A percentile compares a stretch with the other conserved stretches of the same genome.
Evolutionary conservation across 1,140 invertebrate genomes (phyloP).

Genomic region (Philopotamus ludificatus): DNA sequence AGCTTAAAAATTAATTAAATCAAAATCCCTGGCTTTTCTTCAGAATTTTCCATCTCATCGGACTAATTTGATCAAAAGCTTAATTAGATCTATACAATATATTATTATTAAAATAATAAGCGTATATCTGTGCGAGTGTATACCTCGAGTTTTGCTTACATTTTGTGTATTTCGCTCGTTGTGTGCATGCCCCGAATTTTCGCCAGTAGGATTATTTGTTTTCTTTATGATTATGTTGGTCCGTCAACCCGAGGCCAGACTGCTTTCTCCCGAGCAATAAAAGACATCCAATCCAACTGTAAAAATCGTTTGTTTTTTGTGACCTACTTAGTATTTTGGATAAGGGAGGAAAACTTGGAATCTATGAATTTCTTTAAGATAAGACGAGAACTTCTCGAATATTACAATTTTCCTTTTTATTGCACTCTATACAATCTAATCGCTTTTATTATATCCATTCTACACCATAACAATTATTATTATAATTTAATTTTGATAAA

Average conservation of each 20-base stretch:
- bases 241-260: neutral
- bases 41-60: slow-evolving; percentile 5
- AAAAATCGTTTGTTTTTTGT: slow-evolving; percentile 4
- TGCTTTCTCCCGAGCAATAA: neutral
- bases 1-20: slow-evolving; percentile 20
- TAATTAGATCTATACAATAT: neutral
- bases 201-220: slow-evolving; percentile 7
- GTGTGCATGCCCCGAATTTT: neutral
- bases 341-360: too few relatives aligned
- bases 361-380: too few relatives aligned
- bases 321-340: neutral
- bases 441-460: too few relatives aligned
- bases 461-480: too few relatives aligned
- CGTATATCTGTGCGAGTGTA: too few relatives aligned
- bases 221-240: slow-evolving; percentile 17
- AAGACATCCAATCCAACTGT: neutral
- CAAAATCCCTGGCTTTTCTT: slow-evolving; percentile 19
- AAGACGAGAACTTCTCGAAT: too few relatives aligned
- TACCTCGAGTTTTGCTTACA: too few relatives aligned
- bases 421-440: too few relatives aligned
- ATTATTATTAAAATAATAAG: neutral
- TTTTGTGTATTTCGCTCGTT: too few relatives aligned
- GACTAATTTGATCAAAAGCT: neutral
- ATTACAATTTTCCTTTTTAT: too few relatives aligned
- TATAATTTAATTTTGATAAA: too few relatives aligned